A percentile compares a stretch with the other conserved stretches of the same genome.
Conservation (phyloP, 2,113 vertebrate genomes). For the Trichechus manatus region DNA sequence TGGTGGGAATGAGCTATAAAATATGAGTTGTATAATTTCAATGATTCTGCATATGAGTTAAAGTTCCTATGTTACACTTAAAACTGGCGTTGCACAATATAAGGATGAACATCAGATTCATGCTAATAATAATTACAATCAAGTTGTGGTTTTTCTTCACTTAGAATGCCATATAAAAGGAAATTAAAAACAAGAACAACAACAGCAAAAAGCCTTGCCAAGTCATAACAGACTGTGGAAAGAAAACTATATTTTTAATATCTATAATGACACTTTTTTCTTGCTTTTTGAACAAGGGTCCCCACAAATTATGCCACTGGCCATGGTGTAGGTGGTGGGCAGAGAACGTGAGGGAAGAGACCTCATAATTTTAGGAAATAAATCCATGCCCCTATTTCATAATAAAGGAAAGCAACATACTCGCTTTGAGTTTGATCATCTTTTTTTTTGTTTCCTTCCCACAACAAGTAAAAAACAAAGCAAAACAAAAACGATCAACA, state of each 20-base stretch:
- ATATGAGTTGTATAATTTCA: fast-evolving
- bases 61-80: neutral
- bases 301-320: fast-evolving
- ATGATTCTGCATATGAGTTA: fast-evolving
- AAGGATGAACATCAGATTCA: neutral
- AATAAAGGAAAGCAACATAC: neutral
- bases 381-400: neutral
- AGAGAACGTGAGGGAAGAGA: neutral
- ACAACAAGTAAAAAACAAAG: constrained; percentile 58
- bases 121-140: neutral
- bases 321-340: too few species aligned
- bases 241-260: neutral
- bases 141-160: neutral
- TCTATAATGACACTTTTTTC: neutral
- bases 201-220: neutral
- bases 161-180: neutral
- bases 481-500: neutral
- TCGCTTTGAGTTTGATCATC: neutral
- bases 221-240: neutral
- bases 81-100: neutral
- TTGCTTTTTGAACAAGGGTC: neutral
- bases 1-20: neutral
- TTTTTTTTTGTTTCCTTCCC: constrained; percentile 70
- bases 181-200: neutral
- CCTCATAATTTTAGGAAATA: neutral